These are phyloP conservation scores for Cinclus cinclus DNA, from an alignment of 2,113 vertebrate genomes.

Conservation along the genomic window DNA sequence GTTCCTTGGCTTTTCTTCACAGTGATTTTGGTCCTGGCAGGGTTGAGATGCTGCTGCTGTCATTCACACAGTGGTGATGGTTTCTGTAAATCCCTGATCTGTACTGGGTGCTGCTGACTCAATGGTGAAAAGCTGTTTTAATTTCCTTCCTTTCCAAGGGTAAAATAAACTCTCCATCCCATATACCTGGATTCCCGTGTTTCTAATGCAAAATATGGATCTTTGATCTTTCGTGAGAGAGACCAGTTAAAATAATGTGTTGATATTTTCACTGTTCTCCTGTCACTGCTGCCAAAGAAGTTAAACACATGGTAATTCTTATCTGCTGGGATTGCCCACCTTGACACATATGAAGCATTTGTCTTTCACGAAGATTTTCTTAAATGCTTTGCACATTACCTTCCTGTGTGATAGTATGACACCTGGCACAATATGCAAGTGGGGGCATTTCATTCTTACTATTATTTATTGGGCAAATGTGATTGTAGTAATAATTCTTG, in stretches of 20 bases:
- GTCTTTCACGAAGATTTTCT: not conserved
- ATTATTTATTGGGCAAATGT: not conserved
- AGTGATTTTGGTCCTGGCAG: not conserved
- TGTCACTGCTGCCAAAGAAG: not conserved
- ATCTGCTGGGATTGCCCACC: not conserved
- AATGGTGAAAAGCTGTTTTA: not conserved
- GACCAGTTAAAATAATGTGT: not conserved
- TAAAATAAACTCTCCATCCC: not conserved
- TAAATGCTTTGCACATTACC: not conserved
- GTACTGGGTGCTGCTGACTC: not conserved
- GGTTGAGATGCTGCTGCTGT: not conserved
- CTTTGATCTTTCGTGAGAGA: not conserved
- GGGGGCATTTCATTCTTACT: not conserved
- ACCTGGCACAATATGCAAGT: not conserved
- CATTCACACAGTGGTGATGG: not conserved
- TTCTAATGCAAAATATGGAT: not conserved
- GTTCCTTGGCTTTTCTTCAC: not conserved
- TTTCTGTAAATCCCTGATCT: not conserved
- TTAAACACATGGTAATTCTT: not conserved
- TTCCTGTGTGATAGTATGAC: not conserved
- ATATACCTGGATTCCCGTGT: not conserved
- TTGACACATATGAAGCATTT: not conserved
- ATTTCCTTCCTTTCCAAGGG: not conserved
- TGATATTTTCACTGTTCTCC: not conserved
- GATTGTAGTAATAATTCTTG: not conserved